A percentile compares a stretch with the other conserved stretches of the same genome.
phyloP scores from a whole-genome alignment of 2,888 invertebrate genomes.

The Incurvaria masculella region DNA sequence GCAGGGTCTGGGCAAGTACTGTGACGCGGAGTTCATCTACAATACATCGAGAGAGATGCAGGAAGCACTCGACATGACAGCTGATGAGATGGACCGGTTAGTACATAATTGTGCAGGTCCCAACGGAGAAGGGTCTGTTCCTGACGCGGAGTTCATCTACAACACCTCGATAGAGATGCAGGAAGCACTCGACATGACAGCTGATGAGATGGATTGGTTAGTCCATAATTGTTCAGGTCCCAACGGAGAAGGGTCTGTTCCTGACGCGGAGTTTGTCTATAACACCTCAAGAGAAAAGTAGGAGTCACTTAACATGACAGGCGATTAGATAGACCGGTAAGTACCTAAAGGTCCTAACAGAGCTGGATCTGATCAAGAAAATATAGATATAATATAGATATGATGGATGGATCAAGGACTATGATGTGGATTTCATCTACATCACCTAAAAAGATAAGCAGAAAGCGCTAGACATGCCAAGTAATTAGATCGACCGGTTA shows the following conservation, averaged over 20 bases:
- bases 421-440: neutral
- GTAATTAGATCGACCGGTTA: no score
- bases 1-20: slow-evolving; percentile 91
- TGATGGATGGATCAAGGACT: neutral
- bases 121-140: slow-evolving; percentile 89
- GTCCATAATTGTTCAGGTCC: slow-evolving; percentile 69
- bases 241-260: slow-evolving; percentile 89
- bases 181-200: slow-evolving; percentile 94
- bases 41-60: slow-evolving; percentile 94
- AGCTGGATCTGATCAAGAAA: slow-evolving; percentile 76
- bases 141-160: slow-evolving; percentile 89
- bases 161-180: slow-evolving; percentile 94
- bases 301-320: slow-evolving; percentile 94
- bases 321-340: slow-evolving; percentile 88
- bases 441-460: no score
- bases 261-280: slow-evolving; percentile 89
- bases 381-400: neutral
- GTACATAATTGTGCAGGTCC: slow-evolving; percentile 69
- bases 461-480: no score
- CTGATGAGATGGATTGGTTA: slow-evolving; percentile 88
- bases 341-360: slow-evolving; percentile 80
- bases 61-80: slow-evolving; percentile 94
- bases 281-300: slow-evolving; percentile 94
- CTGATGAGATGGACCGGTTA: slow-evolving; percentile 88
- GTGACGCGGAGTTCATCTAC: slow-evolving; percentile 89